Evolutionary conservation across 2,888 invertebrate species (phyloP), one percentile per base, ranked within the genome.

Genomic region (Encarsia formosa): DNA sequence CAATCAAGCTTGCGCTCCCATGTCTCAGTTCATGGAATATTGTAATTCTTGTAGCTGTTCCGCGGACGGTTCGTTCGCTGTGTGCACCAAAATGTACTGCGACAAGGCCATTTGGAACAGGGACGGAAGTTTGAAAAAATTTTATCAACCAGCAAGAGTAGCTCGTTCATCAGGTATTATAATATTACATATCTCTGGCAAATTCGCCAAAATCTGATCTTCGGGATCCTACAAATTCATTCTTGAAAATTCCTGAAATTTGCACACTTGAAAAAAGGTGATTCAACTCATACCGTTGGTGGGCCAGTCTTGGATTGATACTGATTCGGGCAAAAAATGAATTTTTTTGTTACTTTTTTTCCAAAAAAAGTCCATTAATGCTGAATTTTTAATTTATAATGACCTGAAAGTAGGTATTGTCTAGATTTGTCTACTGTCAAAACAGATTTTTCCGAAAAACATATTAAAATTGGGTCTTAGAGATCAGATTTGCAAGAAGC

Each of bases 21-120:
- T 2, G 2, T 15, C 39, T 5, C 22, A 4, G 1, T 45, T 45
- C 11, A 40, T 35, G 16, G 70, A 70, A 0, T 74, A 72, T 31
- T 80, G 80, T 67, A 80, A 79, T 62, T 77, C 76, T 61, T 80
- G 80, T 67, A 73, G 74, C 2, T 80, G 80, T 62, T 73, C 76
- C 0, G 76, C 76, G 0, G 76, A 77, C 52, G 79, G 79, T 5
- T 74, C 64, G 50, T 71, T 71, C 45, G 73, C 76, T 3, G 76
- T 74, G 62, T 80, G 80, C 65, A 78, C 79, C 1, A 56, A 76
- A 19, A 76, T 40, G 42, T 6, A 3, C 0, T 65, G 65, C 18
- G 39, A 32, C 5, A 23, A 18, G 19, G 31, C 23, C 2, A 15
- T 48, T 9, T 48, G 48, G 46, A 49, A 42, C 13, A 11, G 26